These are phyloP conservation scores for Drosophila erecta DNA, from an alignment of 1,140 invertebrate genomes.

Conservation along the genomic window DNA sequence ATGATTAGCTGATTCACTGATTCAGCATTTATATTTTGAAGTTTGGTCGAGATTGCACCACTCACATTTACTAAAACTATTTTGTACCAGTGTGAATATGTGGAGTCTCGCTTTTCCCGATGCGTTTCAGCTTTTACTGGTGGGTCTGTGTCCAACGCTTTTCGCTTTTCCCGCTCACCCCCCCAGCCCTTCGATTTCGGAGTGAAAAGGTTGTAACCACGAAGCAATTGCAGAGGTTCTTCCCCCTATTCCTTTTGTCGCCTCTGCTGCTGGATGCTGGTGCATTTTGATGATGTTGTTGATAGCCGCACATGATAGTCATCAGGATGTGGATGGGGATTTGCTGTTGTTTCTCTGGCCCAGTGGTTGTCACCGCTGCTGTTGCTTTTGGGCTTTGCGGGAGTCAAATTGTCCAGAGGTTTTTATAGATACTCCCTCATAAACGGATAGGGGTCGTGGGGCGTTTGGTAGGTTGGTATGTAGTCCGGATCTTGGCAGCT, in stretches of 20 bases:
- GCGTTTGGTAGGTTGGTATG: constrained; percentile 40
- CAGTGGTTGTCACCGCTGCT: constrained; percentile 26
- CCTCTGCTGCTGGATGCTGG: constrained; percentile 38
- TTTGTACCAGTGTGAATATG: constrained; percentile 19
- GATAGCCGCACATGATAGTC: constrained; percentile 77
- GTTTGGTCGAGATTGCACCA: neutral
- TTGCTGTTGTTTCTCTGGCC: constrained; percentile 23
- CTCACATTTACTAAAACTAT: neutral
- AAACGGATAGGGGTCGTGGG: neutral
- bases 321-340: constrained; percentile 50
- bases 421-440: constrained; percentile 33
- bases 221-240: constrained; percentile 70
- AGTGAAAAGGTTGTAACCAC: constrained; percentile 72
- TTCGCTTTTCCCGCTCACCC: constrained; percentile 12
- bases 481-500: constrained; percentile 31
- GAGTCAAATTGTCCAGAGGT: constrained; percentile 59
- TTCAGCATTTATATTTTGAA: neutral
- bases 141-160: constrained; percentile 50
- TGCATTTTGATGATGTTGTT: constrained; percentile 80
- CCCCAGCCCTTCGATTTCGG: constrained; percentile 12
- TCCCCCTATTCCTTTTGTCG: constrained; percentile 32
- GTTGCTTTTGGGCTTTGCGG: constrained; percentile 35
- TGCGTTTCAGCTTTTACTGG: constrained; percentile 69
- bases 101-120: constrained; percentile 11
- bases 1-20: no score